Evolutionary conservation across 2,888 invertebrate species (phyloP).

Genomic region (Macrosiphum euphorbiae): DNA sequence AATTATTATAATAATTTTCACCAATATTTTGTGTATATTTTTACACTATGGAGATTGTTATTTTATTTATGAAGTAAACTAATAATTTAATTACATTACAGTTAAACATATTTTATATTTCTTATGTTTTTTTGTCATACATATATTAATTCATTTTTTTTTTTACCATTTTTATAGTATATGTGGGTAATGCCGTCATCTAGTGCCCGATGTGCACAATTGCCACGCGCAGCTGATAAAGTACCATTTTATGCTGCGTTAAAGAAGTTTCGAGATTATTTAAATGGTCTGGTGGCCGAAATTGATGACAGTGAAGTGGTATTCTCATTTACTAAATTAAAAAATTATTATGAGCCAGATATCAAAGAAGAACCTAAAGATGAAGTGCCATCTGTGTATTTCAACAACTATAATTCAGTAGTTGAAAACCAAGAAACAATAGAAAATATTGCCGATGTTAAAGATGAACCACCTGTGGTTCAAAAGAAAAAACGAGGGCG

Average conservation of each 20-base stretch:
- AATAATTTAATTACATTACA: not conserved
- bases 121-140: not conserved
- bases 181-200: slow-evolving; percentile 99
- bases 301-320: slow-evolving; percentile 90
- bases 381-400: slow-evolving; percentile 67
- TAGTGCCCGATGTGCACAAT: slow-evolving; percentile 95
- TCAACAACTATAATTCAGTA: slow-evolving; percentile 48
- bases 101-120: not conserved
- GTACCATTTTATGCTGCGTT: slow-evolving; percentile 97
- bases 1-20: not conserved
- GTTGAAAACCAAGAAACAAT: slow-evolving; percentile 55
- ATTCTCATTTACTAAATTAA: slow-evolving; percentile 81
- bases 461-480: slow-evolving; percentile 61
- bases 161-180: slow-evolving; percentile 76
- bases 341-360: slow-evolving; percentile 76
- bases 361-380: slow-evolving; percentile 71
- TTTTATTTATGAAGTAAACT: not conserved
- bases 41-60: not conserved
- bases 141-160: slow-evolving; percentile 11
- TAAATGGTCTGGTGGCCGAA: slow-evolving; percentile 87
- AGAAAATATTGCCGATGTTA: slow-evolving; percentile 64
- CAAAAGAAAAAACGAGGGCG: slow-evolving; percentile 85
- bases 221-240: slow-evolving; percentile 97
- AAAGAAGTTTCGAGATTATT: slow-evolving; percentile 94
- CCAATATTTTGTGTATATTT: not conserved